Base-by-base conservation (phyloP, 2,797 vertebrate species). In the Chrysocyon brachyurus region DNA sequence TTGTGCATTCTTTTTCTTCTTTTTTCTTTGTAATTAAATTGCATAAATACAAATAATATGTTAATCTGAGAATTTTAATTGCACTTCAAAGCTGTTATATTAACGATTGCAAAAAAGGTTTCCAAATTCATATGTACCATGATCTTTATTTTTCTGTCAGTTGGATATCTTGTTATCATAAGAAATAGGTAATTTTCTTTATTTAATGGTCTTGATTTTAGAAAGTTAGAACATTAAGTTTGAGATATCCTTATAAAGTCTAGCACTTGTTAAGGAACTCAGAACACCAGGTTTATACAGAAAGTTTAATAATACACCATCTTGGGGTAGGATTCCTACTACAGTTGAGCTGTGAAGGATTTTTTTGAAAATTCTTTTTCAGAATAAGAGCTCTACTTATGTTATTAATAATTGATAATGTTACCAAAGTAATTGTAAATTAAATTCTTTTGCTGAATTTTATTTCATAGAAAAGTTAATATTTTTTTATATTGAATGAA, bases 31-130 rank as follows among this genome's bases (percentile, higher is more conserved):
- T 94, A 79, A 54, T 73, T 95, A 21, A 87, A 78, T 21, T 82
- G 12, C 8, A 21, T 72, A 82, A 88, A 82, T 91, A 90, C 49
- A 79, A 84, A 95, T 92, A 85, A 14, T 89, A 91, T 68, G 21
- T 56, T 94, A 84, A 82, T 88, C 31, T 87, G 79, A 90, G 57
- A 75, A 52, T 94, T 93, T 97, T 90, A 90, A 96, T 91, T 96
- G 82, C 3, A 97, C 21, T 94, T 96, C 4, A 81, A 75, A 85
- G 40, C 91, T 88, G 14, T 84, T 90, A 70, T n/a, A 59, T 91
- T 89, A 90, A 54, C 66, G 56, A 73, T 87, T 87, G 22, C 33
- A 87, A 95, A 64, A 72, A 97, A 89, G 57, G 90, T 94, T 84
- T 87, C 63, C 22, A 70, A 0, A 59, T 11, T 96, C 52, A 9